These are phyloP conservation scores for Harmothoe impar DNA, from an alignment of 2,888 invertebrate genomes.

Conservation along the genomic window DNA sequence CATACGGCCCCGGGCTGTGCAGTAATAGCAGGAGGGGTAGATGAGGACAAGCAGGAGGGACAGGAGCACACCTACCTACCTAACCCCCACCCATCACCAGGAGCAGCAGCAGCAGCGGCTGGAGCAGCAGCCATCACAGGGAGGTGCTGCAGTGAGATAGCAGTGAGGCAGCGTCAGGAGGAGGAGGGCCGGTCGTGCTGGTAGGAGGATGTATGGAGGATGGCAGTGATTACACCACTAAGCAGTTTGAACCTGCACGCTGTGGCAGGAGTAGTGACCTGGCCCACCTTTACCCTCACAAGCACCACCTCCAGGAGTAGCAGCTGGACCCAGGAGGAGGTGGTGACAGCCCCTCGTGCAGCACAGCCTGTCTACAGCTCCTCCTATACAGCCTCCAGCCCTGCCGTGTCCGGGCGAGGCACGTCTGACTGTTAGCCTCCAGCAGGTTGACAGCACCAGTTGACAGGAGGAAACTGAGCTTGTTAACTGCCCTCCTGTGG, in stretches of 20 bases:
- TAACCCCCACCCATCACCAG: background rate
- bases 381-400: background rate
- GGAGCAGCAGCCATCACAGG: background rate
- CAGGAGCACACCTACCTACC: background rate
- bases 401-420: background rate
- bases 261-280: background rate
- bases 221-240: slow-evolving; percentile 12
- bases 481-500: background rate
- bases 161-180: background rate
- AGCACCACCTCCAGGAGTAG: background rate
- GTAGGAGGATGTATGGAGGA: background rate
- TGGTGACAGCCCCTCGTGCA: background rate
- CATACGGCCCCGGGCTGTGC: background rate
- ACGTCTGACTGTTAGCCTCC: background rate
- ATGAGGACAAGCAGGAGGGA: slow-evolving; percentile 22
- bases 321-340: background rate
- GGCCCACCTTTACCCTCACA: too few relatives aligned
- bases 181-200: background rate
- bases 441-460: background rate
- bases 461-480: background rate
- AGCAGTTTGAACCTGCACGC: background rate
- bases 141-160: background rate
- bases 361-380: too few relatives aligned
- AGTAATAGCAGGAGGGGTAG: background rate
- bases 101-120: slow-evolving; percentile 47